phyloP scores from a whole-genome alignment of 2,888 invertebrate genomes.

The Drosophila multiciliata region DNA sequence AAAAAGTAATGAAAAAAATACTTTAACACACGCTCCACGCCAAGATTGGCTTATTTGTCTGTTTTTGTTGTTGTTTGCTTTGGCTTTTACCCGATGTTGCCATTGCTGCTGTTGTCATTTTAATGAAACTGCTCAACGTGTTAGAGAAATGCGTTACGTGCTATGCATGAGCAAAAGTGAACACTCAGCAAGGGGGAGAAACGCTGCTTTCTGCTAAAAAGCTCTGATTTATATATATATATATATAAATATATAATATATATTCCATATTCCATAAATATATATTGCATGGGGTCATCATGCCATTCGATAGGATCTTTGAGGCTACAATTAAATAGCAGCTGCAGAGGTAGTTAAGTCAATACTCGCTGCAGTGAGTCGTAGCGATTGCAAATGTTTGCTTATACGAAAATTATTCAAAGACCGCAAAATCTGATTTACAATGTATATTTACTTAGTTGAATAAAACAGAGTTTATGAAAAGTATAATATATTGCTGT shows the following conservation, averaged over 20 bases:
- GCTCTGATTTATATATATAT: not conserved
- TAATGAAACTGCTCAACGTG: constrained; percentile 54
- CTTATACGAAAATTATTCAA: not conserved
- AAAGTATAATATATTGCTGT: not conserved
- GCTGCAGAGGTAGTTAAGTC: constrained; percentile 6
- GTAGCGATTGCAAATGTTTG: constrained; percentile 1
- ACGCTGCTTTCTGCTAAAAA: constrained; percentile 1
- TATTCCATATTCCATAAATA: not conserved
- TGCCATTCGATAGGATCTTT: constrained; percentile 18
- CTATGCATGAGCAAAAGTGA: constrained; percentile 53
- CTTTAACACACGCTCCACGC: constrained; percentile 48
- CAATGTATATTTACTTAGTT: not conserved
- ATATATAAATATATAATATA: no score
- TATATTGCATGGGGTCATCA: constrained; percentile 7
- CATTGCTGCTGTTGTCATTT: constrained; percentile 26
- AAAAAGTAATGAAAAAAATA: constrained; percentile 23
- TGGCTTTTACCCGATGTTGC: constrained; percentile 27
- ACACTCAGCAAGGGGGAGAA: not conserved
- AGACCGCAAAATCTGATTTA: not conserved
- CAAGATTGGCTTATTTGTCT: constrained; percentile 66
- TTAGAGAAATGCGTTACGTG: constrained; percentile 77
- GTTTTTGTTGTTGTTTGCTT: constrained; percentile 37
- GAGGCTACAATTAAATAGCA: constrained; percentile 4
- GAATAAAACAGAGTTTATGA: not conserved
- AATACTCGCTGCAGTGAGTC: constrained; percentile 19